Conservation (phyloP, 1,140 invertebrate genomes). For the Leptopilina clavipes region DNA sequence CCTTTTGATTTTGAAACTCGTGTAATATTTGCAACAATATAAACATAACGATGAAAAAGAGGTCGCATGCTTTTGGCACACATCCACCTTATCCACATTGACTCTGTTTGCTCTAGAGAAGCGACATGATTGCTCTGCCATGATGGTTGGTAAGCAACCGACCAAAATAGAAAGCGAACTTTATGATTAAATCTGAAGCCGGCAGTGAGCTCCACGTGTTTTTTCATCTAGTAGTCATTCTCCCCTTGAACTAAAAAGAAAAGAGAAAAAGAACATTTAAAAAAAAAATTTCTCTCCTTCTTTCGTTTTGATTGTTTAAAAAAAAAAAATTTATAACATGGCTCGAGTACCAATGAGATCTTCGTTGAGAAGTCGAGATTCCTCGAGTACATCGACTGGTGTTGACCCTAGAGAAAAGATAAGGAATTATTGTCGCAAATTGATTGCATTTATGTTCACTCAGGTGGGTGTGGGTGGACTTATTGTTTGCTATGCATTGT, state of each 20-base stretch:
- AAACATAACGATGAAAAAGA: slow-evolving; percentile 17
- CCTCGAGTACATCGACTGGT: slow-evolving; percentile 80
- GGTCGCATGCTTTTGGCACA: slow-evolving; percentile 34
- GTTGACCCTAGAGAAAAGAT: slow-evolving; percentile 82
- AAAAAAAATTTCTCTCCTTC: too few relatives aligned
- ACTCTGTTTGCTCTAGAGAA: slow-evolving; percentile 27
- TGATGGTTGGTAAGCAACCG: neutral
- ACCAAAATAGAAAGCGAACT: slow-evolving; percentile 23
- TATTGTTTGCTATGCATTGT: slow-evolving; percentile 94
- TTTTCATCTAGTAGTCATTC: neutral
- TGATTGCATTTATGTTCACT: slow-evolving; percentile 93
- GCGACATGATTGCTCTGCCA: neutral
- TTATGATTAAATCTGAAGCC: slow-evolving; percentile 30
- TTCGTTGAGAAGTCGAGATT: slow-evolving; percentile 80
- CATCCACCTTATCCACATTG: slow-evolving; percentile 24
- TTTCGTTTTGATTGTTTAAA: too few relatives aligned
- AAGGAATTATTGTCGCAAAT: slow-evolving; percentile 88
- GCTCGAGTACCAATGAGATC: slow-evolving; percentile 62
- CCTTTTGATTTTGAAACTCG: too few relatives aligned
- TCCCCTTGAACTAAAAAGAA: slow-evolving; percentile 2
- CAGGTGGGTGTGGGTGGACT: slow-evolving; percentile 96
- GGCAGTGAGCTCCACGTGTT: slow-evolving; percentile 45
- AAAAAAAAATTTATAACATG: slow-evolving; percentile 47
- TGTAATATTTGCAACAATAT: neutral
- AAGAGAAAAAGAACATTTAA: too few relatives aligned